These are phyloP conservation scores for Acanthosepion lycidas DNA, from an alignment of 2,888 invertebrate genomes.

Conservation along the genomic window DNA sequence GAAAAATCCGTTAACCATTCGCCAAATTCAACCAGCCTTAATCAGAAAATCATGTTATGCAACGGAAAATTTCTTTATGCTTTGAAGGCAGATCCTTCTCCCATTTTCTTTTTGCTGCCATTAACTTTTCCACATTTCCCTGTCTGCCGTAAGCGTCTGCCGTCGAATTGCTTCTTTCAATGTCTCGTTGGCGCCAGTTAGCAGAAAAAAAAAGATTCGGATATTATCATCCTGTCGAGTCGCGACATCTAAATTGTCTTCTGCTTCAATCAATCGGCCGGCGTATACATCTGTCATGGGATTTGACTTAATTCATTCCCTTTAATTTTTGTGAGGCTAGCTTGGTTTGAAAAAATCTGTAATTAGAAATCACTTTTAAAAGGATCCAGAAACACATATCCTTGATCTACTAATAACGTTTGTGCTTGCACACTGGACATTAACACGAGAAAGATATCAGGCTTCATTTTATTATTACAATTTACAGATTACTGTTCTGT, in stretches of 20 bases:
- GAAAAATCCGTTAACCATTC: neutral
- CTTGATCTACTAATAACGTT: too few relatives aligned
- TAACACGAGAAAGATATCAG: too few relatives aligned
- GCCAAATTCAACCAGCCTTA: neutral
- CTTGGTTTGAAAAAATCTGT: too few relatives aligned
- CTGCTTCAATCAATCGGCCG: neutral
- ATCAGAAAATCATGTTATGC: conserved; percentile 18
- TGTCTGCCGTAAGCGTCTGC: neutral
- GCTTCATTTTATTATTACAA: too few relatives aligned
- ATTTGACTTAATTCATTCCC: neutral
- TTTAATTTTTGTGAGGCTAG: too few relatives aligned
- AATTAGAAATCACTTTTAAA: too few relatives aligned
- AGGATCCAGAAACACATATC: too few relatives aligned
- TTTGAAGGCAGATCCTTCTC: neutral
- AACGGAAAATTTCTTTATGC: neutral
- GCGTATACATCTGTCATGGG: neutral
- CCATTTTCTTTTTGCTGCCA: neutral
- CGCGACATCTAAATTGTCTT: neutral
- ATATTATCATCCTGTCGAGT: neutral
- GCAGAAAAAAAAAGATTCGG: neutral
- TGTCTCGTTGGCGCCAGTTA: neutral
- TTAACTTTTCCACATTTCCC: too few relatives aligned
- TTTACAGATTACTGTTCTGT: too few relatives aligned
- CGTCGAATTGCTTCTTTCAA: neutral
- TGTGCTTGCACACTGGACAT: too few relatives aligned